Evolutionary conservation across 1,140 invertebrate species (phyloP).

Genomic region (Helicoverpa armigera): DNA sequence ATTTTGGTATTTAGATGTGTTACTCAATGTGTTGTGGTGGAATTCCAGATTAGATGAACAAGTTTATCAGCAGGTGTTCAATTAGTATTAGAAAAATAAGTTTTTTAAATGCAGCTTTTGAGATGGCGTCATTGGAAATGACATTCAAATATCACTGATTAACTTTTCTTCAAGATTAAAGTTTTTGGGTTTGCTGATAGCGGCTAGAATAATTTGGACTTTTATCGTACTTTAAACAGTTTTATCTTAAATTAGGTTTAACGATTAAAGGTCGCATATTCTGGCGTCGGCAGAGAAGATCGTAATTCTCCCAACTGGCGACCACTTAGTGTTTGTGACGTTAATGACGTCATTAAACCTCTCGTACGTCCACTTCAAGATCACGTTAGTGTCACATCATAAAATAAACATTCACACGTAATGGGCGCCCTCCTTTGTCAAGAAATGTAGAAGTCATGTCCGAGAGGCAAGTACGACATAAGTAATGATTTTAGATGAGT

Average conservation of each 20-base stretch:
- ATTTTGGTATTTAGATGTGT: constrained; percentile 1
- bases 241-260: neutral
- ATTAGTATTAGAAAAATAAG: too few species aligned
- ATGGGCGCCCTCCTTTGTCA: constrained; percentile 23
- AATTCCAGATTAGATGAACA: neutral
- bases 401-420: constrained; percentile 42
- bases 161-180: too few species aligned
- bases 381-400: constrained; percentile 38
- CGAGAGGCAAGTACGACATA: neutral
- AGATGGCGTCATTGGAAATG: neutral
- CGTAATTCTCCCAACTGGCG: constrained; percentile 14
- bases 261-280: neutral
- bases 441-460: constrained; percentile 31
- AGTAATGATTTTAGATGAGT: neutral
- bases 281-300: constrained; percentile 10
- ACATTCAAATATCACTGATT: too few species aligned
- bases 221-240: neutral
- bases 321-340: constrained; percentile 43
- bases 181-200: too few species aligned
- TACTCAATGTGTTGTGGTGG: neutral
- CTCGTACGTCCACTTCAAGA: constrained; percentile 34
- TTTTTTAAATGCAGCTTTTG: neutral
- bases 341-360: constrained; percentile 47
- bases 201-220: neutral
- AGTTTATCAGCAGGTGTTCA: too few species aligned